A percentile compares a stretch with the other conserved stretches of the same genome.
Evolutionary conservation across 2,888 invertebrate genomes (phyloP).

Genomic region (Thalpophila matura): DNA sequence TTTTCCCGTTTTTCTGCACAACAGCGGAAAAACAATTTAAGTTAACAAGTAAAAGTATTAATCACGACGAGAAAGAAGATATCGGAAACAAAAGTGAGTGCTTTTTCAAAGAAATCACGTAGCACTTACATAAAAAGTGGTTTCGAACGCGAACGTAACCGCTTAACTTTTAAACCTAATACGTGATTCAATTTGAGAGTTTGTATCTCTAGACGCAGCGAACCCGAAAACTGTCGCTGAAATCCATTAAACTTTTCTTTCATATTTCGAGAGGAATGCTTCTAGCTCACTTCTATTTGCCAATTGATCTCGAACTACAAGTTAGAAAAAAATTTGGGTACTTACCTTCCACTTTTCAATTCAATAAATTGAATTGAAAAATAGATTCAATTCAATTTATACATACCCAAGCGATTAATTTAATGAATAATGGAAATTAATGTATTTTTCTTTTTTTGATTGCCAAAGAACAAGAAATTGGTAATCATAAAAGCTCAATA

Average conservation of each 20-base stretch:
- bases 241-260: slow-evolving; percentile 83
- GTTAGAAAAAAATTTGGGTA: slow-evolving; percentile 19
- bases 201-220: slow-evolving; percentile 79
- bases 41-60: slow-evolving; percentile 80
- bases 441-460: slow-evolving; percentile 6
- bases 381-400: no score
- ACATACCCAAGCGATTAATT: background rate
- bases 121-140: slow-evolving; percentile 85
- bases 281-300: slow-evolving; percentile 65
- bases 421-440: slow-evolving; percentile 11
- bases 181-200: slow-evolving; percentile 90
- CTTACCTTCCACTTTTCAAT: no score
- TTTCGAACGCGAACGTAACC: slow-evolving; percentile 85
- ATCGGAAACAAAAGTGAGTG: slow-evolving; percentile 79
- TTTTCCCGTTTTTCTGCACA: slow-evolving; percentile 61
- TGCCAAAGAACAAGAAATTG: background rate
- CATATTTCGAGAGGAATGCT: slow-evolving; percentile 79
- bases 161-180: slow-evolving; percentile 90
- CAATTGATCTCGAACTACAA: slow-evolving; percentile 51
- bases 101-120: slow-evolving; percentile 84
- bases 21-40: slow-evolving; percentile 73
- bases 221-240: slow-evolving; percentile 83
- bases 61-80: slow-evolving; percentile 77
- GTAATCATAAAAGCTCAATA: background rate
- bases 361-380: no score